phyloP scores from a whole-genome alignment of 2,888 invertebrate species.

The Coenonympha glycerion region DNA sequence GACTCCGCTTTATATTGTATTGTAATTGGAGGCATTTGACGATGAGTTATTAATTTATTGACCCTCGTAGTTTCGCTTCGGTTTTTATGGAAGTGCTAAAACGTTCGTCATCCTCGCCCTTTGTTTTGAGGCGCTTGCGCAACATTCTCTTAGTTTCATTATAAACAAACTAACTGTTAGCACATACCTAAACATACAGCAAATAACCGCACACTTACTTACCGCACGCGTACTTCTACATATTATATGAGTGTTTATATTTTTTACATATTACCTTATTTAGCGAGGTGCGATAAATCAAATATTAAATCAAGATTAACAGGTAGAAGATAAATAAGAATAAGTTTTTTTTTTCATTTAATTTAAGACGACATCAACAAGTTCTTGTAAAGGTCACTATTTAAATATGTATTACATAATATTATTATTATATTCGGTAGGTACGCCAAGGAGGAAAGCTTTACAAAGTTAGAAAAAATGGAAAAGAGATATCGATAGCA shows the following conservation, averaged over 20 bases:
- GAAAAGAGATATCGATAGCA: no score
- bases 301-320: neutral
- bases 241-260: no score
- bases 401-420: neutral
- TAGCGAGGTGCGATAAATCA: no score
- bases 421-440: no score
- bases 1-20: slow-evolving; percentile 63
- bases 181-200: no score
- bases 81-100: slow-evolving; percentile 73
- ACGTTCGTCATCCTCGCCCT: slow-evolving; percentile 40
- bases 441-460: no score
- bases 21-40: slow-evolving; percentile 71
- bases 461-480: no score
- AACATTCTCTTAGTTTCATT: slow-evolving; percentile 5
- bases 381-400: neutral
- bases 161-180: neutral
- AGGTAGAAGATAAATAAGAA: no score
- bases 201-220: no score
- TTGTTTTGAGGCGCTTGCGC: slow-evolving; percentile 17
- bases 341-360: neutral
- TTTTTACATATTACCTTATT: no score
- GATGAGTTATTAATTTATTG: slow-evolving; percentile 76
- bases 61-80: slow-evolving; percentile 58
- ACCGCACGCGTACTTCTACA: no score
- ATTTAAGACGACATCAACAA: neutral